Percentiles rank a stretch among this genome's conserved stretches.
These are phyloP conservation scores for Aldrovandia affinis DNA, from an alignment of 2,797 vertebrate genomes.

Conservation along the genomic window DNA sequence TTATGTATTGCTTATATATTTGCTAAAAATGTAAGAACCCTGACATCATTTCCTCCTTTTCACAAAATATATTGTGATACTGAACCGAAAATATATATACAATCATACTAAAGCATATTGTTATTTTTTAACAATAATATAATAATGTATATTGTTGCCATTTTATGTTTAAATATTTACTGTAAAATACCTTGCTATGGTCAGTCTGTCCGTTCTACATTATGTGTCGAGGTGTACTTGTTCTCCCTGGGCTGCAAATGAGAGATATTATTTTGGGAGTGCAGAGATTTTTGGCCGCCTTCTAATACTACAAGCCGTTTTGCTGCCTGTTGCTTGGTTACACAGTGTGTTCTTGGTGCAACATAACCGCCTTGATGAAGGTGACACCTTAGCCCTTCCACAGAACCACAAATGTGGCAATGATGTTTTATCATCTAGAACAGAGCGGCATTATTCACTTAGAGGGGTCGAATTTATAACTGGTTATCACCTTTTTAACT, in stretches of 20 bases:
- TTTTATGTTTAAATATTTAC: too few species aligned
- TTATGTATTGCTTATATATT: too few species aligned
- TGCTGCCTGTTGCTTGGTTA: slow-evolving; percentile 19
- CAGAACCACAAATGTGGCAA: neutral
- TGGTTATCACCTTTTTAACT: neutral
- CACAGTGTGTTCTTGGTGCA: neutral
- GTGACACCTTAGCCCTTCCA: neutral
- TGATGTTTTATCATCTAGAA: slow-evolving; percentile 5
- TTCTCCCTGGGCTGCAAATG: neutral
- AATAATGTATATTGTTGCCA: too few species aligned
- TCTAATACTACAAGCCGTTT: neutral
- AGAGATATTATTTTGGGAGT: neutral
- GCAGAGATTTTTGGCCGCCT: neutral
- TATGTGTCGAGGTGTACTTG: neutral
- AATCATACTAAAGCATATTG: too few species aligned
- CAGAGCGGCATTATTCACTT: neutral
- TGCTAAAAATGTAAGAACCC: too few species aligned
- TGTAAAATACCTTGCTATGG: neutral
- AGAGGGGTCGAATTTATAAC: neutral
- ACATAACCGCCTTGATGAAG: slow-evolving; percentile 17
- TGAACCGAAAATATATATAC: too few species aligned
- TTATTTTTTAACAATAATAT: too few species aligned
- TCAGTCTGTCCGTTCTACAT: neutral
- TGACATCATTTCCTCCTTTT: too few species aligned
- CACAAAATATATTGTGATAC: too few species aligned